Base-by-base conservation (phyloP, 1,140 invertebrate species). In the Microvelia longipes region DNA sequence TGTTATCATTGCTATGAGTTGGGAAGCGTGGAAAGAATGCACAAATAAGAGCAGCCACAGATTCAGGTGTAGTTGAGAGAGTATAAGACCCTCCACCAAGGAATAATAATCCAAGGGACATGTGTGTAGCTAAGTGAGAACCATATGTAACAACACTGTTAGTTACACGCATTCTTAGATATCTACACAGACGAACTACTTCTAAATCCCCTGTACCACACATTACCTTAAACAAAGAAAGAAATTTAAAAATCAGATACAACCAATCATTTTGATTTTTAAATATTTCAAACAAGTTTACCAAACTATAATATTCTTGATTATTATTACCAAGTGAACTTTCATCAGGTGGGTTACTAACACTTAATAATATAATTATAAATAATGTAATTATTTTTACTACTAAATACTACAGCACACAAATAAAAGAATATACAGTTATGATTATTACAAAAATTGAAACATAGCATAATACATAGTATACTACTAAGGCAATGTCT, bases 11-110 rank as follows among this genome's bases (percentile, higher is more conserved):
- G 76, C 90, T 94, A 78, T 97, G 93, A 1, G 90, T 94, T 63
- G 96, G 96, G 80, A 95, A 98, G 79, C 96, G 96, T 1, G 96
- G 96, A 81, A 95, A 98, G 78, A 98, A 90, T 1, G 96, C 90
- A 77, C 91, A 92, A 50, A 98, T 81, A 50, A 98, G 79, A 0
- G 93, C 91, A 2, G 93, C 94, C 11, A 98, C 85, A 14, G 93
- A 87, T 73, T 87, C 85, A 1, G 92, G 89, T 15, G 88, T 87
- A 67, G 92, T 94, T 2, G 88, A 89, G 19, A 98, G 82, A 5
- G 93, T 94, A 72, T 89, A 93, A 29, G 92, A 82, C 0, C 95
- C 94, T 60, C 93, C 94, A n/a, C 94, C 94, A 2, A 98, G 81
- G 79, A 97, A 98, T 1, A 98, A 81, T 69, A 98, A 84, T 0